Percentiles rank a stretch among this genome's conserved stretches.
These are phyloP conservation scores for Heterocephalus glaber DNA, from an alignment of 2,113 vertebrate genomes.

Conservation along the genomic window DNA sequence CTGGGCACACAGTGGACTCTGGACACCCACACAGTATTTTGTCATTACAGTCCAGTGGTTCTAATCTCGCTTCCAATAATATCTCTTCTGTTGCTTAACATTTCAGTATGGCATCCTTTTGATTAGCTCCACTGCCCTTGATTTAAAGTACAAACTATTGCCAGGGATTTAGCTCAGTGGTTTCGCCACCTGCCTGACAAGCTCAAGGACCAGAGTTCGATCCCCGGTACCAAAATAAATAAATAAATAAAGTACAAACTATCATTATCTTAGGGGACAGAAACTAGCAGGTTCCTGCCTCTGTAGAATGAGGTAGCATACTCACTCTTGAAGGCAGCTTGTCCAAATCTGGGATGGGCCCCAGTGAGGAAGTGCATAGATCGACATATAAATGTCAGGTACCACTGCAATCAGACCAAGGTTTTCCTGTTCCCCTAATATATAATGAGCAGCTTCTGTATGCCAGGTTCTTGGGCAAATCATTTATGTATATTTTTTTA, in stretches of 20 bases:
- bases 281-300: background rate
- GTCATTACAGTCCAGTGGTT: background rate
- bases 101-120: background rate
- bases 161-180: too few relatives aligned
- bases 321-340: background rate
- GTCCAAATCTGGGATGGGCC: background rate
- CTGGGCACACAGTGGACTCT: background rate
- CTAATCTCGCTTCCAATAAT: background rate
- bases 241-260: constrained; percentile 31
- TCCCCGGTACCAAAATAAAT: too few relatives aligned
- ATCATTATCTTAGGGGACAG: background rate
- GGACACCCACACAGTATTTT: background rate
- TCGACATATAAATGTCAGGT: background rate
- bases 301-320: background rate
- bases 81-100: background rate
- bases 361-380: background rate
- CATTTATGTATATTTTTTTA: background rate
- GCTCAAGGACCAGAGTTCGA: too few relatives aligned
- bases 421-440: background rate
- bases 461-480: background rate
- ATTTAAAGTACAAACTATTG: constrained; percentile 18
- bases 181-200: too few relatives aligned
- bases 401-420: background rate
- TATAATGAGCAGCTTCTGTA: background rate
- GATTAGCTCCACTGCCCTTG: background rate